Conservation (phyloP, 2,113 vertebrate species). For the Xyrauchen texanus region DNA sequence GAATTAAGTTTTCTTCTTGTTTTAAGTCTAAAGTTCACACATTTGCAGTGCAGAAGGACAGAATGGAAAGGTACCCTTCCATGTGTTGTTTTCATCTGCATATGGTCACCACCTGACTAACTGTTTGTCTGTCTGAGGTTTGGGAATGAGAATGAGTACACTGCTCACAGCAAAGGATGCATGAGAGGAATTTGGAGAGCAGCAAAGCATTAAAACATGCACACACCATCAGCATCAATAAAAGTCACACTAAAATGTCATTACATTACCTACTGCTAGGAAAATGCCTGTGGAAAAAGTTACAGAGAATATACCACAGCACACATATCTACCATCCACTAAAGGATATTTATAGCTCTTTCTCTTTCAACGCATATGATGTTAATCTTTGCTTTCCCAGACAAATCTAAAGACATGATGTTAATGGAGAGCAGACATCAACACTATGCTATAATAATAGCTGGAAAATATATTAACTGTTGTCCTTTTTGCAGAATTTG, state of each 20-base stretch:
- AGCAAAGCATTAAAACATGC: background rate
- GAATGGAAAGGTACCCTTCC: conserved; percentile 40
- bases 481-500: no score
- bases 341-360: background rate
- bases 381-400: conserved; percentile 3
- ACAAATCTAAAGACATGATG: no score
- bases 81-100: conserved; percentile 30
- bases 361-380: background rate
- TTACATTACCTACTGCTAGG: conserved; percentile 23
- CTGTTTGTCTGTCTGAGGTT: conserved; percentile 20
- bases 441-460: background rate
- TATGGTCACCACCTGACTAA: conserved; percentile 44
- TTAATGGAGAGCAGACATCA: background rate
- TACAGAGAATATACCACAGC: background rate
- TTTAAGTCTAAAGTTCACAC: no score
- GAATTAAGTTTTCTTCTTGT: no score
- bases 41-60: conserved; percentile 28
- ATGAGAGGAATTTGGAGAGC: conserved; percentile 22
- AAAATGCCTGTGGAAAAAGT: conserved; percentile 19
- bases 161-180: conserved; percentile 21
- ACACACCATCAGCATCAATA: conserved; percentile 10
- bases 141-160: background rate
- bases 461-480: background rate
- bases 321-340: background rate
- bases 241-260: conserved; percentile 9